Evolutionary conservation across 2,113 vertebrate species (phyloP).

Genomic region (Chrysemys picta): DNA sequence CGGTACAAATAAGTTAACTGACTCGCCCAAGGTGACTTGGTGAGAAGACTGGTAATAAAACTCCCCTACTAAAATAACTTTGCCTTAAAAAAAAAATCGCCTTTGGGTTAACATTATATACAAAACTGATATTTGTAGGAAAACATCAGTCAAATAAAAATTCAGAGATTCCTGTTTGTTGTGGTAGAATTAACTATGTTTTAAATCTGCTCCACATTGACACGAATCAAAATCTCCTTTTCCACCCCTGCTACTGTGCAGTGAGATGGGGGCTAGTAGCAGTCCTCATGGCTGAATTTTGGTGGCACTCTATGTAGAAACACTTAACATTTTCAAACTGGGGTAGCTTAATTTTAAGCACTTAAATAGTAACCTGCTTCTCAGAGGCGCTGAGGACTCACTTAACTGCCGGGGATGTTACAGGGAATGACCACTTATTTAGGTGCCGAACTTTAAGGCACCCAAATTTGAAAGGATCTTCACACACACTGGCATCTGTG

Average conservation of each 20-base stretch:
- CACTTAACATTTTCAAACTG: neutral
- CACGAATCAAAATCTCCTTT: neutral
- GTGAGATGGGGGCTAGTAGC: neutral
- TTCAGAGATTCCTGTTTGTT: neutral
- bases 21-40: neutral
- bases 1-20: neutral
- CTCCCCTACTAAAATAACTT: neutral
- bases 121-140: neutral
- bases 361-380: too few species aligned
- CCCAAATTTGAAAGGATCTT: too few species aligned
- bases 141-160: neutral
- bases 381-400: too few species aligned
- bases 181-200: neutral
- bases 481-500: too few species aligned
- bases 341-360: neutral
- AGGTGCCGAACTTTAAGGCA: too few species aligned
- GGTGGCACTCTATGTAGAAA: neutral
- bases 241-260: neutral
- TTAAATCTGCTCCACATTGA: neutral
- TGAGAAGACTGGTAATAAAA: too few species aligned
- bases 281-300: neutral
- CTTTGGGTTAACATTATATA: neutral
- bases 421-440: too few species aligned
- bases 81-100: neutral
- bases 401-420: too few species aligned